Percentiles rank a stretch among this genome's conserved stretches.
Conservation (phyloP, 2,888 invertebrate species). For the Trachelus stipa region DNA sequence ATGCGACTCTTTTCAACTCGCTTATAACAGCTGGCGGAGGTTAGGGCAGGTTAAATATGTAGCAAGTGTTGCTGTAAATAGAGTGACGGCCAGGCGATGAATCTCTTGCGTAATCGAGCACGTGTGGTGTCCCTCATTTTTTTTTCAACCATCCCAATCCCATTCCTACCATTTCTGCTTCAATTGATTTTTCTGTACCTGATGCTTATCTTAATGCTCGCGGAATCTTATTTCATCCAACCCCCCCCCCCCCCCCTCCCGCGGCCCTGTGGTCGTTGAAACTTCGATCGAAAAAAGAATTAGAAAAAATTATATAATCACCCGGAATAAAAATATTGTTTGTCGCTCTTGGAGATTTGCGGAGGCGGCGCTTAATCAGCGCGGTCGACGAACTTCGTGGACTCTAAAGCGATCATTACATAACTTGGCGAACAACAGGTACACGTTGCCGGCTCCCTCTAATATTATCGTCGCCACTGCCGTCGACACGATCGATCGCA, state of each 20-base stretch:
- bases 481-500: not conserved
- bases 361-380: not conserved
- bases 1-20: conserved; percentile 13
- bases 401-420: not conserved
- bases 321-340: not conserved
- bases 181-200: not conserved
- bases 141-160: not conserved
- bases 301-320: not conserved
- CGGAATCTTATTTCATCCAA: too few relatives aligned
- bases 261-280: not conserved
- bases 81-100: conserved; percentile 59
- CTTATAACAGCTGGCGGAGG: conserved; percentile 42
- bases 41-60: conserved; percentile 65
- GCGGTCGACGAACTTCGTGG: not conserved
- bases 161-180: not conserved
- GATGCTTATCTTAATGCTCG: not conserved
- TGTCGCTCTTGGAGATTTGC: not conserved
- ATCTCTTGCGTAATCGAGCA: conserved; percentile 60
- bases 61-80: conserved; percentile 62
- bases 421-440: not conserved
- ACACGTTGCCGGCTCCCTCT: not conserved
- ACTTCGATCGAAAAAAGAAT: not conserved
- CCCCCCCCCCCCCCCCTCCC: too few relatives aligned
- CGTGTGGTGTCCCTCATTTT: conserved; percentile 43
- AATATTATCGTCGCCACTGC: not conserved